Evolutionary conservation across 2,797 vertebrate genomes (phyloP).

Genomic region (Champsocephalus gunnari): DNA sequence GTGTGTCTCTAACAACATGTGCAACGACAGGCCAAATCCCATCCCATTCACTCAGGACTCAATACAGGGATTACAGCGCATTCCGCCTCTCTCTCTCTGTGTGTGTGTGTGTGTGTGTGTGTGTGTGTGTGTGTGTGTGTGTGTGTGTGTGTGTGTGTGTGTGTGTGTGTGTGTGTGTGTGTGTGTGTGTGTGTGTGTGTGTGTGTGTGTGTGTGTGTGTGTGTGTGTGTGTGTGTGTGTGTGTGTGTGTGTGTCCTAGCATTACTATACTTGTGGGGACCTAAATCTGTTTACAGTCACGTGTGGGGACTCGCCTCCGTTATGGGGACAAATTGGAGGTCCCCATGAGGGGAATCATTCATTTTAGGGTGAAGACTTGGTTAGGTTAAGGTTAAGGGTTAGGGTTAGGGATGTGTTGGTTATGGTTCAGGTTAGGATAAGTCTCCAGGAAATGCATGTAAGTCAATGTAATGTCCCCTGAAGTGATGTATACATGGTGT

Average conservation of each 20-base stretch:
- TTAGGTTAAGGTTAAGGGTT: too few relatives aligned
- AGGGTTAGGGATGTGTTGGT: too few relatives aligned
- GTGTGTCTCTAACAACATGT: slow-evolving; percentile 63
- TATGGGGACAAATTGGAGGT: too few relatives aligned
- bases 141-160: background rate
- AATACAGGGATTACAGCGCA: slow-evolving; percentile 71
- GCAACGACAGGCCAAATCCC: slow-evolving; percentile 72
- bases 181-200: background rate
- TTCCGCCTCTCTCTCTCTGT: slow-evolving; percentile 24
- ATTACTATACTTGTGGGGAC: too few relatives aligned
- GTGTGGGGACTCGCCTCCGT: too few relatives aligned
- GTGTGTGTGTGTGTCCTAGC: background rate
- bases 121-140: slow-evolving; percentile 4
- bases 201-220: slow-evolving; percentile 4
- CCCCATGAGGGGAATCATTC: background rate
- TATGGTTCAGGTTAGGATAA: too few relatives aligned
- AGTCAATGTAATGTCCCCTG: too few relatives aligned
- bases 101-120: background rate
- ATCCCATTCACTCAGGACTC: slow-evolving; percentile 65
- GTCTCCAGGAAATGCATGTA: too few relatives aligned
- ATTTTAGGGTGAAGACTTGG: background rate
- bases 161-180: slow-evolving; percentile 5
- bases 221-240: background rate
- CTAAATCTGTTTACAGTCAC: too few relatives aligned
- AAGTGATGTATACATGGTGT: too few relatives aligned